A percentile compares a stretch with the other conserved stretches of the same genome.
phyloP scores from a whole-genome alignment of 2,797 vertebrate genomes.

The Linurgus olivaceus region DNA sequence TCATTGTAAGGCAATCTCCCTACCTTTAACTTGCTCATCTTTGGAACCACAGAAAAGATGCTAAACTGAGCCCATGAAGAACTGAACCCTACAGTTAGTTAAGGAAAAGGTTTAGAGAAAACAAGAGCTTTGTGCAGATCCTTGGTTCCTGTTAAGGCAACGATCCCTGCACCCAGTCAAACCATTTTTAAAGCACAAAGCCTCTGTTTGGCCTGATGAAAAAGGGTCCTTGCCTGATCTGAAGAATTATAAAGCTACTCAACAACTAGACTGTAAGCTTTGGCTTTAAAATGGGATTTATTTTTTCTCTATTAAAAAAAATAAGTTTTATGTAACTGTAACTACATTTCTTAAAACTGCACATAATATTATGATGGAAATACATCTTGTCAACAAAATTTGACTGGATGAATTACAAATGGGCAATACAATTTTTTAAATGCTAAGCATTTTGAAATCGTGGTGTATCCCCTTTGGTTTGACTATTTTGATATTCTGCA shows the following conservation, averaged over 20 bases:
- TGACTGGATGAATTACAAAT: not conserved
- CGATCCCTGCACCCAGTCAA: not conserved
- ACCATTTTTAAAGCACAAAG: not conserved
- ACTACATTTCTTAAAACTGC: not conserved
- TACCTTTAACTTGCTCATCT: not conserved
- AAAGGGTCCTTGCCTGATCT: not conserved
- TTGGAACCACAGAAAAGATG: not conserved
- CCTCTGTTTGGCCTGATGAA: not conserved
- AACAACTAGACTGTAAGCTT: not conserved
- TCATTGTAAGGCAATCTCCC: not conserved
- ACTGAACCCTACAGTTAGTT: not conserved
- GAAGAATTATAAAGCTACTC: not conserved
- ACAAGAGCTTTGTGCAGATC: not conserved
- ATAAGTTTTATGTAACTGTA: not conserved
- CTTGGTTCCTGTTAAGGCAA: rapidly evolving
- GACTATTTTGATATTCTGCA: not conserved
- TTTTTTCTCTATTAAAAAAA: not conserved
- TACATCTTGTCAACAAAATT: not conserved
- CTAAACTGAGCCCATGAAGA: not conserved
- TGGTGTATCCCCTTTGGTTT: rapidly evolving
- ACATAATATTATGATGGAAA: not conserved
- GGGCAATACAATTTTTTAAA: not conserved
- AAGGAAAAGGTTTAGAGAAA: not conserved
- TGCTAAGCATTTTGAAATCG: not conserved
- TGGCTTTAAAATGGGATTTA: not conserved